Percentiles rank a stretch among this genome's conserved stretches.
Conservation (phyloP, 1,140 invertebrate species). For the Yoshiicerus persimilis region DNA sequence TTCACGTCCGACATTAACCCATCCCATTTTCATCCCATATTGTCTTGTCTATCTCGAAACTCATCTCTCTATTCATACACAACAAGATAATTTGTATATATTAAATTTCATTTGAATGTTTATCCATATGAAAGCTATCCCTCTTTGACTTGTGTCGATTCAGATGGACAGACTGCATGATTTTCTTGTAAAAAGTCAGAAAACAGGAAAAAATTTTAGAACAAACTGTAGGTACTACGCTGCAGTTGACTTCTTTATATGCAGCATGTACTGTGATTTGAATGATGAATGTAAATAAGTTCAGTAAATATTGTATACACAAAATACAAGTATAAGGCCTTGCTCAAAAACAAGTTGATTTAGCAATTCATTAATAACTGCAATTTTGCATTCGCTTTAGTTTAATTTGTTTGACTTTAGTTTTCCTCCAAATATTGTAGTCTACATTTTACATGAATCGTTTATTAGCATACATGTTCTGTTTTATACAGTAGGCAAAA, state of each 20-base stretch:
- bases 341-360: conserved; percentile 8
- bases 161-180: background rate
- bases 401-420: background rate
- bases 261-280: too few species aligned
- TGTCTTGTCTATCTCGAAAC: conserved; percentile 7
- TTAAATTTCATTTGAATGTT: background rate
- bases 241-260: background rate
- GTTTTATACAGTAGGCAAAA: background rate
- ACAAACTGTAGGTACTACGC: background rate
- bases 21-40: conserved; percentile 20
- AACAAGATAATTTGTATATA: background rate
- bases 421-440: background rate
- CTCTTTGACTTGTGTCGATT: conserved; percentile 11
- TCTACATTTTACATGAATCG: background rate
- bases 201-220: conserved; percentile 13
- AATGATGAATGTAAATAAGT: too few species aligned
- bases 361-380: conserved; percentile 23
- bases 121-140: background rate
- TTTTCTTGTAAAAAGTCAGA: conserved; percentile 9
- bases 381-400: background rate
- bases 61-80: background rate
- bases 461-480: background rate
- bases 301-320: too few species aligned
- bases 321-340: background rate
- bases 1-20: conserved; percentile 7